Evolutionary conservation across 2,113 vertebrate genomes (phyloP), one percentile per base, ranked within the genome.

Genomic region (Alouatta palliata): DNA sequence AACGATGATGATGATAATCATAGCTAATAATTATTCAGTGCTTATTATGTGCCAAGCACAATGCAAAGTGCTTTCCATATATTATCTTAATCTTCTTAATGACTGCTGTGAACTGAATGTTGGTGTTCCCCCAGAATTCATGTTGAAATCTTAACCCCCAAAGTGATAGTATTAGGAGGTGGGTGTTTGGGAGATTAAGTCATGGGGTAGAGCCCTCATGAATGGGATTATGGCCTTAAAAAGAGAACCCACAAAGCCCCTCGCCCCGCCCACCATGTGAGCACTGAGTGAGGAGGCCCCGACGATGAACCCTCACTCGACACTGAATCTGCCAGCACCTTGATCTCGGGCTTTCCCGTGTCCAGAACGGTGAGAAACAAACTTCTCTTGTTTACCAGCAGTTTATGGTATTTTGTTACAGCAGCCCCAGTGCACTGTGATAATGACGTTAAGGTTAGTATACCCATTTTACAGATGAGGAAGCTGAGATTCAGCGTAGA

Each of bases 401-500:
- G n/a, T 71, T 52, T 70, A 17, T 80, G n/a, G 20, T 25, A 25
- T 43, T 86, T 76, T 66, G 56, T 84, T 77, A 76, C 3, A 32
- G 25, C 43, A 76, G 70, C 81, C 35, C 27, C 5, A 30, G 13
- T 87, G 84, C 12, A n/a, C n/a, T n/a, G n/a, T n/a, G n/a, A n/a
- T n/a, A n/a, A n/a, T n/a, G n/a, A n/a, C n/a, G 21, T 32, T 70
- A 75, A 68, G 58, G 25, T 58, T 49, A 14, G 71, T 14, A 20
- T 45, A 54, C n/a, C 61, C 73, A 27, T 45, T 58, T 94, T 81
- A 52, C 32, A 70, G 94, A 75, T 56, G 71, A 76, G 68, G 47
- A 83, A 32, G 68, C 86, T 77, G 61, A 84, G 61, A 25, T 75
- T 79, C 76, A 58, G 58, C 45, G n/a, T 11, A 27, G 54, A 66